Base-by-base conservation (phyloP, 2,113 vertebrate species). In the Triplophysa tibetana region DNA sequence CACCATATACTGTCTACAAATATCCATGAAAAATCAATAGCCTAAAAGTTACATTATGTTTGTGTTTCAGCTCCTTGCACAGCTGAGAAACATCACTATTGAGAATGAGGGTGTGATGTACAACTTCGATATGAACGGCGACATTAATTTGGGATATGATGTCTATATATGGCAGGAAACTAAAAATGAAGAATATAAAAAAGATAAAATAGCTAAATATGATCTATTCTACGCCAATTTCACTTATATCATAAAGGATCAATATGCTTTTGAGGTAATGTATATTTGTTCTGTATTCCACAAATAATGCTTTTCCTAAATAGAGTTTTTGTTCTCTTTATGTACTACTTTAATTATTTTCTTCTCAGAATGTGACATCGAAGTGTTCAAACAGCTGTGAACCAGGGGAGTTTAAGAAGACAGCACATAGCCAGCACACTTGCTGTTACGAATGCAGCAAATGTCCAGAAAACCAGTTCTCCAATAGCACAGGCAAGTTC, bases 381-480 rank as follows among this genome's bases (percentile, higher is more conserved):
- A 95, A 88, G 45, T 97, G 95, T 61, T 95, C 95, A 60, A 89
- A 86, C n/a, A 93, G 89, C 85, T 97, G 95, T 82, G 78, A 85
- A 16, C 93, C 93, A 48, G 96, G 95, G 1, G 85, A 96, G 88
- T 90, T 94, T 87, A 97, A 96, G 86, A 96, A 95, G 85, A 92
- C 92, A 33, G 91, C 91, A 0, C 92, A 90, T 80, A 94, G 94
- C 70, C 93, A 93, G 45, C 94, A 97, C 75, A 95, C 89, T 3
- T 97, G 96, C 70, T 97, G 95, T 84, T 97, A 96, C 33, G 93
- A 95, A 54, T 96, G 94, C 83, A 85, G 93, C 79, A 91, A 89
- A 83, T 97, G 95, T 68, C 92, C 94, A 0, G 92, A 93, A 88
- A 95, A 96, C 84, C 91, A 95, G 74, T 96, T 90, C 85, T 95